Base-by-base conservation (phyloP, 2,797 vertebrate species). In the Chaunax sp. region DNA sequence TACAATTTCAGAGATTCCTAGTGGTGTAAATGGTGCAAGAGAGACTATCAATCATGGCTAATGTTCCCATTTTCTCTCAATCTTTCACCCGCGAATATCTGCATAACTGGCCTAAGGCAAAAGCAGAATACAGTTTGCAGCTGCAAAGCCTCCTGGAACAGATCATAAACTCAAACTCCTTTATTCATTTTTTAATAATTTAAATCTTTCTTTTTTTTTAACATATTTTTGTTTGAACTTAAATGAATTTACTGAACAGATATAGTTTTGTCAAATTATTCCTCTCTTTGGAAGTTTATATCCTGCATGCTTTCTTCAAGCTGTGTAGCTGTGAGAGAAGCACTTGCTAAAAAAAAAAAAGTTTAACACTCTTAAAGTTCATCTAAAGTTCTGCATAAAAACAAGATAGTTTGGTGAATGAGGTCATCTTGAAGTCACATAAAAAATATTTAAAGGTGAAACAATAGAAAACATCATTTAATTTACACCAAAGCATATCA, bases 201-300 rank as follows among this genome's bases (percentile, higher is more conserved):
- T 1, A 75, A 18, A 12, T 35, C 14, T 50, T 44, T 64, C 12
- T 26, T 43, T 22, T 20, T 20, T 22, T 37, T n/a, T 45, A 33
- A 35, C n/a, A 56, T 10, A 70, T 71, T 66, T 13, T 47, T 57
- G 18, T 67, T 72, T 65, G 49, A 33, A 74, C 69, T 75, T 75
- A 30, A 7, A n/a, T 64, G 35, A 77, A 77, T 35, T 66, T 63
- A 19, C 30, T 40, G 22, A 64, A 61, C 28, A 63, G 19, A 19
- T 61, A 37, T 22, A 43, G 12, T 52, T 62, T 26, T 3, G 7
- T 54, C n/a, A 16, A 22, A 56, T n/a, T 18, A 60, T n/a, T n/a
- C n/a, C n/a, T n/a, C n/a, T n/a, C n/a, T n/a, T n/a, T n/a, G n/a
- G n/a, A n/a, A n/a, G n/a, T n/a, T n/a, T n/a, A n/a, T n/a, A n/a